A percentile compares a stretch with the other conserved stretches of the same genome.
Conservation (phyloP, 2,888 invertebrate species). For the Drosophila cracens region DNA sequence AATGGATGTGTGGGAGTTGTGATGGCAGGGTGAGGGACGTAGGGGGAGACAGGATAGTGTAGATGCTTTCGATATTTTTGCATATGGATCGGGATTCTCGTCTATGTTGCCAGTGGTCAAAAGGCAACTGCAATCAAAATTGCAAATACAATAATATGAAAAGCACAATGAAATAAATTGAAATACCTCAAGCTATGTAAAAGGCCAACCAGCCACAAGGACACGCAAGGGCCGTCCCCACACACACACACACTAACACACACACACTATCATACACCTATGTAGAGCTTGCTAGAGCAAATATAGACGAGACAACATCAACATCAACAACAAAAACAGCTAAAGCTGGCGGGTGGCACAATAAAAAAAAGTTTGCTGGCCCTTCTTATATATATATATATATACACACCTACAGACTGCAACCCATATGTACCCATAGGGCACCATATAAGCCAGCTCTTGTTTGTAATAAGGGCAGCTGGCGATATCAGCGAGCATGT, state of each 20-base stretch:
- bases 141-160: conserved; percentile 81
- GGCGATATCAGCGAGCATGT: conserved; percentile 25
- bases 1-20: not conserved
- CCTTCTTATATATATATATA: conserved; percentile 12
- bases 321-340: conserved; percentile 31
- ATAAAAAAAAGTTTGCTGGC: conserved; percentile 41
- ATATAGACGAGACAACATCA: conserved; percentile 46
- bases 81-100: conserved; percentile 53
- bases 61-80: conserved; percentile 58
- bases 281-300: conserved; percentile 41
- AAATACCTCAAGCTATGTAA: conserved; percentile 80
- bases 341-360: conserved; percentile 42
- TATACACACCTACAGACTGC: conserved; percentile 14
- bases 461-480: conserved; percentile 33
- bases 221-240: conserved; percentile 50
- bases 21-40: not conserved
- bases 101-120: conserved; percentile 55
- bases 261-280: conserved; percentile 33
- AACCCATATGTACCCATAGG: conserved; percentile 35
- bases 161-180: conserved; percentile 82
- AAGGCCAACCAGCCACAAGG: conserved; percentile 51
- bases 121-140: conserved; percentile 79
- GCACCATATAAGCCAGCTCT: conserved; percentile 42
- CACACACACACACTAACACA: conserved; percentile 11
- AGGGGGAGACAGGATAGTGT: not conserved